Evolutionary conservation across 2,113 vertebrate species (phyloP), one percentile per base, ranked within the genome.

Genomic region (Oryzias woworae): DNA sequence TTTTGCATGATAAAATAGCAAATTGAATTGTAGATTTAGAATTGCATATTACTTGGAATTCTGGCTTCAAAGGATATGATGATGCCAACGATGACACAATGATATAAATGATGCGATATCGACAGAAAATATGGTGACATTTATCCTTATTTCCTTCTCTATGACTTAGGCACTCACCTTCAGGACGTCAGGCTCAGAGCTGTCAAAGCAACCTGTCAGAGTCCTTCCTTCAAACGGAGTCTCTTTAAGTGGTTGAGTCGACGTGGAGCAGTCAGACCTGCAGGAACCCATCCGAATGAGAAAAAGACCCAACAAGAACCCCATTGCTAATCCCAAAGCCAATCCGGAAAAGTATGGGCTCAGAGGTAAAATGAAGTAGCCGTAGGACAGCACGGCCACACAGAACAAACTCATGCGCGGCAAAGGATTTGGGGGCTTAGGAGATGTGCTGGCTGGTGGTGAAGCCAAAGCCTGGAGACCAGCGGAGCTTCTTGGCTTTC

Each of bases 291-390:
- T 81, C 31, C 86, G 88, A 45, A 96, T 42, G 41, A 94, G 79
- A 16, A 95, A 79, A 64, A 96, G 90, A 66, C 94, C 94, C 3
- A 95, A 69, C 55, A 94, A 54, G 62, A 96, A 92, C 26, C 95
- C 95, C 1, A 92, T 60, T 5, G 89, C 78, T 58, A 95, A 69
- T 4, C 95, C 95, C 60, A 94, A 57, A 65, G 91, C 92, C 66
- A 95, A 88, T 18, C 95, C 94, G 0, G 94, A 94, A 7, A 93
- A 57, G 45, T 95, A 96, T 14, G 93, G 78, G 0, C 93, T 92
- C 56, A 96, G 85, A 1, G 95, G 95, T 36, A 95, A 80, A 49
- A 93, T 83, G 23, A 95, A 86, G 61, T 94, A 96, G 14, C 90
- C 87, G 0, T 96, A 96, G 28, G 92, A 92, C 2, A 95, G 72